Conservation (phyloP, 2,888 invertebrate genomes). For the Erebia ligea region DNA sequence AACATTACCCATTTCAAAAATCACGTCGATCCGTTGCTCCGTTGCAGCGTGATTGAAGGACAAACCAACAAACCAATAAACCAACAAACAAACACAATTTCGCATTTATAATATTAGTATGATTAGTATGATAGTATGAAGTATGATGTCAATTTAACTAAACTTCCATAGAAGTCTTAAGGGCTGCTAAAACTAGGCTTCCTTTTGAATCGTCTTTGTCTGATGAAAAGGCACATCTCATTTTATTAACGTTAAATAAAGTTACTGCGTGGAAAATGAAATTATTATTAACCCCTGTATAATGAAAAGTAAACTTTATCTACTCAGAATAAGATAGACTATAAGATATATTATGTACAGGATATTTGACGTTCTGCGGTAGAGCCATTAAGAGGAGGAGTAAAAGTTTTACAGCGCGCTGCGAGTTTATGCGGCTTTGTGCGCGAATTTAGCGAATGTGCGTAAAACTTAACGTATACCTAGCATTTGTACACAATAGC, state of each 20-base stretch:
- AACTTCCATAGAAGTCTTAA: too few relatives aligned
- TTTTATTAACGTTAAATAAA: conserved; percentile 28
- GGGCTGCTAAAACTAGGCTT: not conserved
- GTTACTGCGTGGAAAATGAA: conserved; percentile 17
- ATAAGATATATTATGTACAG: not conserved
- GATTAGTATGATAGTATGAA: too few relatives aligned
- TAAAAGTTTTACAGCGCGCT: conserved; percentile 67
- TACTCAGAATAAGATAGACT: not conserved
- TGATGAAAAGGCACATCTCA: not conserved
- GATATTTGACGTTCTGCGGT: conserved; percentile 32
- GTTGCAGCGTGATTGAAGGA: too few relatives aligned
- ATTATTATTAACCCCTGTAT: not conserved
- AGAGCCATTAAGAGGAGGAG: conserved; percentile 43
- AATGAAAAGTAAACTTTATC: conserved; percentile 7
- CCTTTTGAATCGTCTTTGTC: not conserved
- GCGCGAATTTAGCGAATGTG: conserved; percentile 46
- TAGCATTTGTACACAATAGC: conserved; percentile 43
- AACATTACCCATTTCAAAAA: too few relatives aligned
- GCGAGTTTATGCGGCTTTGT: conserved; percentile 58
- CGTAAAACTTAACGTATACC: conserved; percentile 55
- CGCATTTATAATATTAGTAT: too few relatives aligned
- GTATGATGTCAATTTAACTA: too few relatives aligned
- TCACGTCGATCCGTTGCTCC: too few relatives aligned
- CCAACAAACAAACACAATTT: too few relatives aligned
- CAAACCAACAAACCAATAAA: too few relatives aligned